Evolutionary conservation across 1,140 invertebrate genomes (phyloP).

Genomic region (Littorina saxatilis): DNA sequence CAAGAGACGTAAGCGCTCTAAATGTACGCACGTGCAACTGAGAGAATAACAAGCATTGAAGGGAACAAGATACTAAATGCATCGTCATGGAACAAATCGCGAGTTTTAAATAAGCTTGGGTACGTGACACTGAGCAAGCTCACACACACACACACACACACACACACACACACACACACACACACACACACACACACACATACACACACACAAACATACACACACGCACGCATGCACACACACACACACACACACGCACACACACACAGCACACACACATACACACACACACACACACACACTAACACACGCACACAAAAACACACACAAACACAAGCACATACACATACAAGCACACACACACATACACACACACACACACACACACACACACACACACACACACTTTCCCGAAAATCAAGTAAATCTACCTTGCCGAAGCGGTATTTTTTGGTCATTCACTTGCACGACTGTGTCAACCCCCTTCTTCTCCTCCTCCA

Average conservation of each 20-base stretch:
- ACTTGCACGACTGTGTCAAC: no score
- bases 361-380: constrained; percentile 18
- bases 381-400: neutral
- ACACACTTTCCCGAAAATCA: neutral
- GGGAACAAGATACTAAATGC: neutral
- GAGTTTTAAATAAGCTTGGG: neutral
- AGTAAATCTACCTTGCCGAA: no score
- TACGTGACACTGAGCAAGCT: neutral
- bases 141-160: neutral
- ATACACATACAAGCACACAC: constrained; percentile 11
- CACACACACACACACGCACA: neutral
- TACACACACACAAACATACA: constrained; percentile 3
- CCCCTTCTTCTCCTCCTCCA: no score
- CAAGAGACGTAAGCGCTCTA: no score
- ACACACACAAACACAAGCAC: neutral
- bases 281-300: neutral
- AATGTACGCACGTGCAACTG: no score
- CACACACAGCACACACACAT: neutral
- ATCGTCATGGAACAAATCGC: neutral
- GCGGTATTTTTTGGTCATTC: no score
- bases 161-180: no score
- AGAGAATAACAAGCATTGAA: neutral
- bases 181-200: neutral
- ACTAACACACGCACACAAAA: neutral
- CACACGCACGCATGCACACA: neutral